Conservation (phyloP, 2,797 vertebrate genomes). For the Aselliscus stoliczkanus region DNA sequence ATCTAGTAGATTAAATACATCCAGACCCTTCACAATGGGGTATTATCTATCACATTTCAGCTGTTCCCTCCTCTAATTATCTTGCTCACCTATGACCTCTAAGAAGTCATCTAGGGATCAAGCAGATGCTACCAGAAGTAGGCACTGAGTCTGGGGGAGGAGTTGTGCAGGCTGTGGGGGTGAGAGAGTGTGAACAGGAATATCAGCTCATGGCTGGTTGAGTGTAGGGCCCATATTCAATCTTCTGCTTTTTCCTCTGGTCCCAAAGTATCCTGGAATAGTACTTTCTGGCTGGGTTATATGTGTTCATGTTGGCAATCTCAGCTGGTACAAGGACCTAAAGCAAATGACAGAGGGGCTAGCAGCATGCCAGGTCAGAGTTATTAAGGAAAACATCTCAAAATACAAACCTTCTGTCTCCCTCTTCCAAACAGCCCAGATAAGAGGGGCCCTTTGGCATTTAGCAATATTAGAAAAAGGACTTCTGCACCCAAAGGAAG, state of each 20-base stretch:
- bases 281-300: neutral
- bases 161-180: neutral
- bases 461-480: neutral
- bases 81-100: neutral
- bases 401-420: neutral
- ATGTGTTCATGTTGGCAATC: neutral
- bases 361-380: neutral
- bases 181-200: neutral
- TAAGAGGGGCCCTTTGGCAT: neutral
- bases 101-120: neutral
- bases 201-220: neutral
- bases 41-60: neutral
- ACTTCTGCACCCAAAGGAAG: neutral
- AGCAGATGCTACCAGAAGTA: neutral
- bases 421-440: neutral
- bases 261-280: neutral
- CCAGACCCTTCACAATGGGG: neutral
- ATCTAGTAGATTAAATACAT: neutral
- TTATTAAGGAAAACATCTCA: neutral
- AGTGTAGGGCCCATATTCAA: neutral
- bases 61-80: neutral
- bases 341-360: neutral
- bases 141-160: neutral
- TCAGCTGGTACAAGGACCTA: neutral
- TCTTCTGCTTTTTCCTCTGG: neutral